phyloP scores from a whole-genome alignment of 2,797 vertebrate genomes.

The Menidia menidia region DNA sequence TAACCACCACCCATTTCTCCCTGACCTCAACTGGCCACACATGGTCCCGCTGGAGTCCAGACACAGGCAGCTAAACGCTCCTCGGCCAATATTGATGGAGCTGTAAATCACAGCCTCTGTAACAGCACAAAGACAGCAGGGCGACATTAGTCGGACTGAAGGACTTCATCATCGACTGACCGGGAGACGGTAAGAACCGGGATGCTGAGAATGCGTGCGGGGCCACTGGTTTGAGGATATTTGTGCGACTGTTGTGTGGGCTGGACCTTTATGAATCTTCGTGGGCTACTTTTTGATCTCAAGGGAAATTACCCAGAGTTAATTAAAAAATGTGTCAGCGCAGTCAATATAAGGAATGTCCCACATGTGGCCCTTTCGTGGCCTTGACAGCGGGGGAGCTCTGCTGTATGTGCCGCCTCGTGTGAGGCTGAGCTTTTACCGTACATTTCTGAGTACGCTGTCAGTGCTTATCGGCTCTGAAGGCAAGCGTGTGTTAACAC shows the following conservation, averaged over 20 bases:
- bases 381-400: constrained; percentile 16
- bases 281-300: constrained; percentile 62
- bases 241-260: constrained; percentile 52
- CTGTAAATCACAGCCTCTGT: constrained; percentile 41
- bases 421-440: constrained; percentile 4
- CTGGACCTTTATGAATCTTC: constrained; percentile 23
- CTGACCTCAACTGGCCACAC: constrained; percentile 76
- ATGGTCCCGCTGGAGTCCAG: constrained; percentile 61
- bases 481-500: neutral
- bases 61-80: constrained; percentile 56
- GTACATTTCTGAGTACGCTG: constrained; percentile 1
- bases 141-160: constrained; percentile 22
- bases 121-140: constrained; percentile 26
- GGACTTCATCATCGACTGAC: constrained; percentile 25
- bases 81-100: constrained; percentile 66
- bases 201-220: constrained; percentile 3
- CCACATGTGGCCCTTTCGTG: constrained; percentile 30
- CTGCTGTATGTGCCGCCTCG: neutral
- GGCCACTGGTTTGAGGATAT: constrained; percentile 21
- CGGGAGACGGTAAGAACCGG: constrained; percentile 61
- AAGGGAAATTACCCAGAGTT: constrained; percentile 75
- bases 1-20: constrained; percentile 84
- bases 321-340: constrained; percentile 56
- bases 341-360: constrained; percentile 41
- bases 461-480: neutral